Base-by-base conservation (phyloP, 2,888 invertebrate genomes). In the Hipparchia semele region DNA sequence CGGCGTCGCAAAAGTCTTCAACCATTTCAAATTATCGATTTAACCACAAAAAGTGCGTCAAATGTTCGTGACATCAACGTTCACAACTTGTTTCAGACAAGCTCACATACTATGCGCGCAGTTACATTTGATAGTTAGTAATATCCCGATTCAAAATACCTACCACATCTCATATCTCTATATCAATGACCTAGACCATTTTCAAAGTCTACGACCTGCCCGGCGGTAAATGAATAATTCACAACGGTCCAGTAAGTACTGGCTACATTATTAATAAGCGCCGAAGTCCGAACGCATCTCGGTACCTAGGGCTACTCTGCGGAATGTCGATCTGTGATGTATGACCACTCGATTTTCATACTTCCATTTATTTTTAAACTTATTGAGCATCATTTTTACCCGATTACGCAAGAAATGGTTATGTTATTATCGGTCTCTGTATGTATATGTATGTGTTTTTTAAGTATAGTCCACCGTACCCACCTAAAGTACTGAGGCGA, bases 181-280 rank as follows among this genome's bases (percentile, higher is more conserved):
- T 68, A 79, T 80, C 80, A 73, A 70, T 77, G 81, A 80, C 77
- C 77, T 80, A 79, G 79, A 78, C 80, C 76, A 81, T 83, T 83
- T 82, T 80, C 81, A 80, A 79, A 80, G 80, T 80, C 80, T 81
- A 75, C 87, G 86, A 86, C 88, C 88, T 85, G 86, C 86, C 86
- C 82, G 80, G 79, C 84, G 79, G 77, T 72, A 73, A 75, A 87
- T 89, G 89, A 88, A 89, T 89, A 79, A 89, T 88, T 84, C 88
- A 85, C 77, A 72, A 76, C 80, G 76, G 75, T 76, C 78, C 77
- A 65, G 74, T 80, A 79, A 81, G 79, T 79, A 77, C 79, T 77
- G 81, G 80, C 83, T 82, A 83, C 83, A 83, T 87, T 85, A 80
- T 79, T 82, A 82, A 82, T 81, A 82, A 79, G 69, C 53, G 60